A percentile compares a stretch with the other conserved stretches of the same genome.
phyloP scores from a whole-genome alignment of 2,797 vertebrate genomes.

The Lagodon rhomboides region DNA sequence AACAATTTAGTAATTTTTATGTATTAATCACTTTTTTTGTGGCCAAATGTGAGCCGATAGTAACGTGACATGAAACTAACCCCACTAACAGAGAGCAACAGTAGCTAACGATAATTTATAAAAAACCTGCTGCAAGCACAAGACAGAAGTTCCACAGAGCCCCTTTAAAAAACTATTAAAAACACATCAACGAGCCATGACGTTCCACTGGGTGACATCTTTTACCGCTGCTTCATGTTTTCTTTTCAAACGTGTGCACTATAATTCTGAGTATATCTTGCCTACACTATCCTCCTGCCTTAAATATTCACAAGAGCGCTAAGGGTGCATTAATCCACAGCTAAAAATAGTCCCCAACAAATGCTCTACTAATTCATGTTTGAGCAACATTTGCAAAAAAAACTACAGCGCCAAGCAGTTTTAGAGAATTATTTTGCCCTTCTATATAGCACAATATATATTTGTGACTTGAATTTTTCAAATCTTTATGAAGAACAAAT shows the following conservation, averaged over 20 bases:
- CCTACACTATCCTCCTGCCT: not conserved
- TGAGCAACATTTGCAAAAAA: not conserved
- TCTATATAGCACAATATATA: not conserved
- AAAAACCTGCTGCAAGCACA: too few species aligned
- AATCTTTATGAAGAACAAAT: not conserved
- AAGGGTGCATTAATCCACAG: not conserved
- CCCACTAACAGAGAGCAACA: too few species aligned
- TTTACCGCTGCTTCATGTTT: not conserved
- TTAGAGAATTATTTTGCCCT: not conserved
- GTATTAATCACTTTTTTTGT: too few species aligned
- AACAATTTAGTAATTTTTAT: too few species aligned
- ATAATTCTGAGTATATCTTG: not conserved
- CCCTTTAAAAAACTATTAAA: not conserved
- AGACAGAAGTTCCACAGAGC: too few species aligned
- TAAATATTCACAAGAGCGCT: not conserved
- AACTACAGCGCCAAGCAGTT: not conserved
- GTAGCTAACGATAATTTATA: too few species aligned
- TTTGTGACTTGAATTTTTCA: not conserved
- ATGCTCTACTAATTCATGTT: not conserved
- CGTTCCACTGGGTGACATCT: not conserved
- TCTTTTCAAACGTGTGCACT: not conserved
- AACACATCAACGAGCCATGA: not conserved
- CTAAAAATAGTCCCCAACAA: conserved; percentile 1
- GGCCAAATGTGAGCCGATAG: too few species aligned
- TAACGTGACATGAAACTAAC: too few species aligned